Percentiles rank a stretch among this genome's conserved stretches.
These are phyloP conservation scores for Nasonia longicornis DNA, from an alignment of 1,140 invertebrate species.

Conservation along the genomic window DNA sequence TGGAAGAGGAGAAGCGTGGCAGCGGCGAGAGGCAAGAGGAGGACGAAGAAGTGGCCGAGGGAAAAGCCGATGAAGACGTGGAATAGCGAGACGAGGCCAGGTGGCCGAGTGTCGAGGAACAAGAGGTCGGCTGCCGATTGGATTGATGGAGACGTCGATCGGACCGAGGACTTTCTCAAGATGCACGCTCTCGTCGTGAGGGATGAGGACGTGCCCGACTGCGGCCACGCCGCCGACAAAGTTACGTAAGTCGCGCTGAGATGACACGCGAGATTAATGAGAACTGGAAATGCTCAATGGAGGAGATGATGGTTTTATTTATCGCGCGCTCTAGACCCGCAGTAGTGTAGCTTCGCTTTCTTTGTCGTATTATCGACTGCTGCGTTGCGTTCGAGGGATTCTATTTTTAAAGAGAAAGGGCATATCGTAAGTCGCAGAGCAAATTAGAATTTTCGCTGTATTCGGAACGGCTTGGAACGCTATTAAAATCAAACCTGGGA, in stretches of 20 bases:
- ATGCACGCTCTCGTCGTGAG: conserved; percentile 54
- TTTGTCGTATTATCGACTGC: too few relatives aligned
- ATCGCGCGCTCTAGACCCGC: not conserved
- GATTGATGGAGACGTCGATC: conserved; percentile 46
- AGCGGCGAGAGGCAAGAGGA: not conserved
- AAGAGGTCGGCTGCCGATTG: conserved; percentile 31
- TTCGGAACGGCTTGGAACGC: too few relatives aligned
- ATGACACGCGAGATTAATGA: not conserved
- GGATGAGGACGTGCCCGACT: conserved; percentile 50
- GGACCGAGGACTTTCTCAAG: conserved; percentile 37
- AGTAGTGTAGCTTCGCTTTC: not conserved
- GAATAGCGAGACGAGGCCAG: not conserved
- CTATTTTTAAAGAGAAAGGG: not conserved
- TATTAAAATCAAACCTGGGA: not conserved
- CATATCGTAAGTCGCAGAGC: too few relatives aligned
- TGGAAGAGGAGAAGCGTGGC: not conserved
- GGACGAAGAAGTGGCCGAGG: too few relatives aligned
- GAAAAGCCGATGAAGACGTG: not conserved
- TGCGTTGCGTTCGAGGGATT: too few relatives aligned
- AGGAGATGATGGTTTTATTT: not conserved
- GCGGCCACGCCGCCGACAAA: conserved; percentile 41
- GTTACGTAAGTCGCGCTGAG: conserved; percentile 46
- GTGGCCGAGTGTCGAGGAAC: not conserved
- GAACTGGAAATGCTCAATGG: not conserved
- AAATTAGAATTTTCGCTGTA: not conserved